Percentiles rank a stretch among this genome's conserved stretches.
Conservation (phyloP, 2,888 invertebrate genomes). For the Deilephila elpenor region DNA sequence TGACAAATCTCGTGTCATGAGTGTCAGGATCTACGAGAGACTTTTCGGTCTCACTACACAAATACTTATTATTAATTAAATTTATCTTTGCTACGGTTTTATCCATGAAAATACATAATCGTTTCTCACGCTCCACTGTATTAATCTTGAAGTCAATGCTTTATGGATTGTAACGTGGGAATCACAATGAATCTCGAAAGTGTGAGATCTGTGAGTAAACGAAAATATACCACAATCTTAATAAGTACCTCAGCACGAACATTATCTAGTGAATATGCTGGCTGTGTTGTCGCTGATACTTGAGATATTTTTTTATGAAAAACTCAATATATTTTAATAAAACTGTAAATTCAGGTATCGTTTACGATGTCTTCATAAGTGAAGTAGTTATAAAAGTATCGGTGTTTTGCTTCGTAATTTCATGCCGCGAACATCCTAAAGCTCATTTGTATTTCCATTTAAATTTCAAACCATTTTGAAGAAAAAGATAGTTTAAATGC, state of each 20-base stretch:
- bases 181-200: background rate
- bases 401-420: no score
- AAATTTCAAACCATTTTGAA: no score
- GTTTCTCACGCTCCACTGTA: constrained; percentile 13
- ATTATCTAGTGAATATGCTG: background rate
- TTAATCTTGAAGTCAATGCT: constrained; percentile 1
- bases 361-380: no score
- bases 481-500: no score
- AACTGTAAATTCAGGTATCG: no score
- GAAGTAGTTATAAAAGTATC: no score
- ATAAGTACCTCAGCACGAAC: background rate
- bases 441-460: no score
- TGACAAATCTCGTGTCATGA: no score
- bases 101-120: background rate
- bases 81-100: background rate
- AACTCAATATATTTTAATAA: background rate
- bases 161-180: constrained; percentile 14
- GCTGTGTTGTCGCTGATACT: background rate
- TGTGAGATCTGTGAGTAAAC: background rate
- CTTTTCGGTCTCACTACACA: no score
- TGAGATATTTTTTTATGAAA: background rate
- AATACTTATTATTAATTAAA: no score
- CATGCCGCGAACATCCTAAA: no score
- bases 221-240: background rate
- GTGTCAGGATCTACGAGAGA: no score